These are phyloP conservation scores for Cyclina sinensis DNA, from an alignment of 1,140 invertebrate species.

Conservation along the genomic window DNA sequence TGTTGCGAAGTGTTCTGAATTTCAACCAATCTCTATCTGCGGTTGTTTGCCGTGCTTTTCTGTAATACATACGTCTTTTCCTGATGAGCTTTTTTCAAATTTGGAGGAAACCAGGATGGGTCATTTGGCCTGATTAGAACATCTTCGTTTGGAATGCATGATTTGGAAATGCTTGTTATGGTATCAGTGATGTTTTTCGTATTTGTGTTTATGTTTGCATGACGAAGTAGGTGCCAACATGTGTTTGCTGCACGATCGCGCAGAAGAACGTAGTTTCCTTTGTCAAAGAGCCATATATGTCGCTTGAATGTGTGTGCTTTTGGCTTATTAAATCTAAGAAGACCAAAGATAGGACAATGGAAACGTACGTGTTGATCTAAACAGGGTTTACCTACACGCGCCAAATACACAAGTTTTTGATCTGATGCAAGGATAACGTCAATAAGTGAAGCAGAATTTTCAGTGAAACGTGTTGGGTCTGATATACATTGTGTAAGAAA, in stretches of 20 bases:
- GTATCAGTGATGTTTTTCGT: background rate
- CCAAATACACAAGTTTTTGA: background rate
- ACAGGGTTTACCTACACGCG: background rate
- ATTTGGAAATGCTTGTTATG: background rate
- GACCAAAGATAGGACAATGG: conserved; percentile 30
- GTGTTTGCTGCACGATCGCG: background rate
- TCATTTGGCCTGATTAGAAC: background rate
- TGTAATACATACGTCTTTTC: background rate
- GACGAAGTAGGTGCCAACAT: background rate
- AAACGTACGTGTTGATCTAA: background rate
- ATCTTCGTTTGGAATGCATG: background rate
- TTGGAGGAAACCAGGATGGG: background rate
- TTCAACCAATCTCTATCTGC: background rate
- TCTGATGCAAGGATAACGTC: conserved; percentile 4
- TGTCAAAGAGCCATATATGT: background rate
- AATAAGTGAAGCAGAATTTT: conserved; percentile 2
- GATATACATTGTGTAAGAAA: background rate
- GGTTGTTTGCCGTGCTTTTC: conserved; percentile 3
- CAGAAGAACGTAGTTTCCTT: conserved; percentile 13
- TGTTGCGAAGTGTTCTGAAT: background rate
- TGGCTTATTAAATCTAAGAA: background rate
- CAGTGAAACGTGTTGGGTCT: conserved; percentile 15
- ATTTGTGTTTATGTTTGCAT: conserved; percentile 5
- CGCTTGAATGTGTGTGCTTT: background rate
- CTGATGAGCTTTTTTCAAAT: background rate